A percentile compares a stretch with the other conserved stretches of the same genome.
Conservation (phyloP, 2,797 vertebrate species). For the Menidia menidia region DNA sequence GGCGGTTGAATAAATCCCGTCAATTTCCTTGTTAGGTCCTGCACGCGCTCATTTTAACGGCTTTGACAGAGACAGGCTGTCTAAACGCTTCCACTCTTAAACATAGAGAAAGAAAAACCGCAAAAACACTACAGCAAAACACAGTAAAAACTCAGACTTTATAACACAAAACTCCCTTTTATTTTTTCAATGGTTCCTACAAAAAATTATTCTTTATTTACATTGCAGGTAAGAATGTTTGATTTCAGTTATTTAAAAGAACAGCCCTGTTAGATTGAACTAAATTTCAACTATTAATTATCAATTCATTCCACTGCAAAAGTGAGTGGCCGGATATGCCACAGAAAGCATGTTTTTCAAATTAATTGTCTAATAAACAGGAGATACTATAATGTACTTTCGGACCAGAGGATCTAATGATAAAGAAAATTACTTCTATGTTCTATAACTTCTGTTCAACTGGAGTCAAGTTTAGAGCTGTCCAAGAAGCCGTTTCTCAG, state of each 20-base stretch:
- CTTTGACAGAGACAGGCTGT: background rate
- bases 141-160: too few species aligned
- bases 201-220: background rate
- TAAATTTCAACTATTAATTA: background rate
- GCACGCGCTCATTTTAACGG: background rate
- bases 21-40: too few species aligned
- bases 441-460: background rate
- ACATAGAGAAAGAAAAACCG: too few species aligned
- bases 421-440: background rate
- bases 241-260: background rate
- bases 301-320: too few species aligned
- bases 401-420: background rate
- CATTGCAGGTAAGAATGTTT: background rate
- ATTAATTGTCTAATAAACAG: background rate
- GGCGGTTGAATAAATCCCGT: too few species aligned
- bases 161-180: too few species aligned
- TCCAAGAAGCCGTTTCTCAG: slow-evolving; percentile 66
- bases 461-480: slow-evolving; percentile 37
- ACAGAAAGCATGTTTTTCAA: too few species aligned
- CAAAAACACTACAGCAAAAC: too few species aligned
- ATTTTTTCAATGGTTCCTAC: background rate
- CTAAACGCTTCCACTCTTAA: too few species aligned
- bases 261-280: too few species aligned
- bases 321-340: too few species aligned
- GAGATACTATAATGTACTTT: background rate